Evolutionary conservation across 2,797 vertebrate genomes (phyloP).

Genomic region (Prunella strophiata): DNA sequence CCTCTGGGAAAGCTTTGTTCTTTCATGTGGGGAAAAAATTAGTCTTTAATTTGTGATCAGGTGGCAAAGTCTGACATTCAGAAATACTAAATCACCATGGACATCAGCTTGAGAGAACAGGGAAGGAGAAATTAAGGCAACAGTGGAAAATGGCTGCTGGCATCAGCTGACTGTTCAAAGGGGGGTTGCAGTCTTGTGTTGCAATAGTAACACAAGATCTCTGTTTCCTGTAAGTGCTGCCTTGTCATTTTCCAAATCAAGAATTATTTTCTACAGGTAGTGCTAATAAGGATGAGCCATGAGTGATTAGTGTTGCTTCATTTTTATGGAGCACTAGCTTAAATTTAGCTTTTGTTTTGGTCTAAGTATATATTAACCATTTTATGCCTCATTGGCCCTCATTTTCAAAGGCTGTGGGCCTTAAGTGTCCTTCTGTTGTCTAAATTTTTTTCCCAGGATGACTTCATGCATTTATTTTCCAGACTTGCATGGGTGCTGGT

Average conservation of each 20-base stretch:
- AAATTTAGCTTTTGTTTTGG: background rate
- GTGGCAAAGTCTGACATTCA: background rate
- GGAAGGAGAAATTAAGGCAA: background rate
- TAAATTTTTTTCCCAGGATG: background rate
- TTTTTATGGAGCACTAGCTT: background rate
- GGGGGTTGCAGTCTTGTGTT: constrained; percentile 26
- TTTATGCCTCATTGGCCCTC: background rate
- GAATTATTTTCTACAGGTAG: background rate
- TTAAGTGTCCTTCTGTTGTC: background rate
- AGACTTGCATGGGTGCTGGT: background rate
- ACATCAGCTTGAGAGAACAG: background rate
- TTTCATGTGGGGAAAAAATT: background rate
- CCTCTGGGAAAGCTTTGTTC: background rate
- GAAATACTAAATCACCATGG: background rate
- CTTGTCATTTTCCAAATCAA: constrained; percentile 2
- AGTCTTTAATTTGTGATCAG: background rate
- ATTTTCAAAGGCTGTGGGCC: background rate
- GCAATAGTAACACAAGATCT: constrained; percentile 22
- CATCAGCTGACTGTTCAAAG: constrained; percentile 41
- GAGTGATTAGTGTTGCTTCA: background rate
- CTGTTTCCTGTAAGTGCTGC: constrained; percentile 3
- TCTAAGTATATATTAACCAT: background rate
- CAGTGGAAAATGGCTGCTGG: constrained; percentile 34
- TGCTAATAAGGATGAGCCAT: background rate
- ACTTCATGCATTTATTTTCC: background rate